Percentiles rank a stretch among this genome's conserved stretches.
Evolutionary conservation across 2,113 vertebrate species (phyloP).

Genomic region (Lasiurus cinereus): DNA sequence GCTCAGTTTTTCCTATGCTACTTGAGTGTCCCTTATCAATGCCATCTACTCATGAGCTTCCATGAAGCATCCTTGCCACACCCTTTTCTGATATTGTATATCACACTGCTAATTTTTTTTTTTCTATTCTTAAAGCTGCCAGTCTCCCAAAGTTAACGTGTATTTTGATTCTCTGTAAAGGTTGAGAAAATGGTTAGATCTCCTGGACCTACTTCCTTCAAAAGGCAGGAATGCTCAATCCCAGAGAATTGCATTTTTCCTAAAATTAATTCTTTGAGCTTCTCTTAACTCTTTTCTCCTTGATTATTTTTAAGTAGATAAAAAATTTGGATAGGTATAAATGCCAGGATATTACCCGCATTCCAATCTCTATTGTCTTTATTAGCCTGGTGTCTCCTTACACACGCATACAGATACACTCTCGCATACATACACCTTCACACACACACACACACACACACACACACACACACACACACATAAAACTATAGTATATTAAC

Average conservation of each 20-base stretch:
- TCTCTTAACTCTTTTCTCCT: not conserved
- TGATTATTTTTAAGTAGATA: not conserved
- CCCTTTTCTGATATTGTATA: not conserved
- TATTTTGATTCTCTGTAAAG: slow-evolving; percentile 19
- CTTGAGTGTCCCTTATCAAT: not conserved
- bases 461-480: not conserved
- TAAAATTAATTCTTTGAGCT: not conserved
- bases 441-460: not conserved
- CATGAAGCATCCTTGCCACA: not conserved
- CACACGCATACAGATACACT: too few relatives aligned
- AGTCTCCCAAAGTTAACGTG: not conserved
- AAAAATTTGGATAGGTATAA: not conserved
- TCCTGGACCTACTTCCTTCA: not conserved
- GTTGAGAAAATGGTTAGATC: not conserved
- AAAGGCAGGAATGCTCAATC: not conserved
- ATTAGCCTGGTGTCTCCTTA: not conserved
- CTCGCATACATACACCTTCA: not conserved
- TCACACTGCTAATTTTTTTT: not conserved
- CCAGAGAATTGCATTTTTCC: not conserved
- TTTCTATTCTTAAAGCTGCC: not conserved
- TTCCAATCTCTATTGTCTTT: not conserved
- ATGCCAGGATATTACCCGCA: not conserved
- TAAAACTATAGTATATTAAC: not conserved
- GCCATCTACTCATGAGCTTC: not conserved
- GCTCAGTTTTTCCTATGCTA: not conserved